Percentiles rank a stretch among this genome's conserved stretches.
phyloP scores from a whole-genome alignment of 2,113 vertebrate genomes.

The Prinia subflava region DNA sequence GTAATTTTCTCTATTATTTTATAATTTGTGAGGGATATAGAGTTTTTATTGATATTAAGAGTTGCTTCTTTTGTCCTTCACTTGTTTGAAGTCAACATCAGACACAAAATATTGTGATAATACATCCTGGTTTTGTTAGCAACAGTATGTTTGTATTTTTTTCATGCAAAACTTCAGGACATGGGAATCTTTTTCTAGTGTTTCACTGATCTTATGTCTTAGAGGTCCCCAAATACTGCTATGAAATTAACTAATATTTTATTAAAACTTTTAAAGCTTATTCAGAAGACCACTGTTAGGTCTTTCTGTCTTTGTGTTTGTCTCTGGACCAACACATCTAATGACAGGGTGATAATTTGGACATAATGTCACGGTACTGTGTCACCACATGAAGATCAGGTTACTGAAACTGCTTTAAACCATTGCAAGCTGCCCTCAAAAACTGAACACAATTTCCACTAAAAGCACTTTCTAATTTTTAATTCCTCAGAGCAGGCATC shows the following conservation, averaged over 20 bases:
- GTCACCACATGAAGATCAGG: background rate
- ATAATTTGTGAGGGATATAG: fast-evolving
- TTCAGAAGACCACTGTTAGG: background rate
- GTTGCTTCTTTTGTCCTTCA: background rate
- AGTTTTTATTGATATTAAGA: background rate
- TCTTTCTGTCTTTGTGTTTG: background rate
- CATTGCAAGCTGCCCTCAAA: background rate
- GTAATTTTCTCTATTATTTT: background rate
- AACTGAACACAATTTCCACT: background rate
- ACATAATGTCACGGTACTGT: fast-evolving
- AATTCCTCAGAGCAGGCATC: background rate
- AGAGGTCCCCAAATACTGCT: background rate
- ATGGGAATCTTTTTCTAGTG: background rate
- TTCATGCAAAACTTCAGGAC: background rate
- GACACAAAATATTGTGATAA: background rate
- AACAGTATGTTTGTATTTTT: background rate
- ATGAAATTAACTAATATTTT: background rate
- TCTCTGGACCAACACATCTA: background rate
- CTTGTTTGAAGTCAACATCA: background rate
- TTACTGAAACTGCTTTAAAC: background rate
- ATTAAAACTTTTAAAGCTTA: background rate
- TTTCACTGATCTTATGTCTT: background rate
- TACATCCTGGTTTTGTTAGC: background rate
- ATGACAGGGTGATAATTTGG: background rate
- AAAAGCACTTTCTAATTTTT: background rate